phyloP scores from a whole-genome alignment of 2,113 vertebrate species.

The Perognathus longimembris region DNA sequence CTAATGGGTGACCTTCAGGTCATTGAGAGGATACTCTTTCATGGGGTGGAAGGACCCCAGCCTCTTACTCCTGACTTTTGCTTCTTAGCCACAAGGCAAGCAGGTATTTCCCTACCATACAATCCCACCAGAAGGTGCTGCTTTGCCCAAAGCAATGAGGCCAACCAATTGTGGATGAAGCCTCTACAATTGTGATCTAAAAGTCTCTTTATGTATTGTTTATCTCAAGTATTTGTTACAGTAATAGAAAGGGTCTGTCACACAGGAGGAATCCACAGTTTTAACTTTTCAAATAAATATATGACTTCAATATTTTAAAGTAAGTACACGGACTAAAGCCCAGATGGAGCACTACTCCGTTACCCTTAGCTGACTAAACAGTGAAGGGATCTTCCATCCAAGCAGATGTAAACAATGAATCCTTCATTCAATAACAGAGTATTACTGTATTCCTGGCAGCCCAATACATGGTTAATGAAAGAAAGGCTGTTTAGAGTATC shows the following conservation, averaged over 20 bases:
- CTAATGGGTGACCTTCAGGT: not conserved
- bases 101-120: not conserved
- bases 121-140: not conserved
- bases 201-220: not conserved
- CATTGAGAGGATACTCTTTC: not conserved
- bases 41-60: not conserved
- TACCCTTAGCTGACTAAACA: not conserved
- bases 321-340: not conserved
- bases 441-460: not conserved
- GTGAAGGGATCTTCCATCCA: not conserved
- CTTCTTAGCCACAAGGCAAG: not conserved
- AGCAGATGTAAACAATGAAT: not conserved
- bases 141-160: not conserved
- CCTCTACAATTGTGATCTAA: not conserved
- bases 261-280: not conserved
- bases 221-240: not conserved
- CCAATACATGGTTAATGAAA: not conserved
- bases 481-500: not conserved
- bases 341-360: not conserved
- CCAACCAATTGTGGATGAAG: not conserved
- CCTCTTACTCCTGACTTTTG: not conserved
- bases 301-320: not conserved
- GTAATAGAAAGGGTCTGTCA: not conserved
- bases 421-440: not conserved
- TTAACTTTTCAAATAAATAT: slow-evolving; percentile 15